phyloP scores from a whole-genome alignment of 2,797 vertebrate species.

The Ctenosaura bakeri region DNA sequence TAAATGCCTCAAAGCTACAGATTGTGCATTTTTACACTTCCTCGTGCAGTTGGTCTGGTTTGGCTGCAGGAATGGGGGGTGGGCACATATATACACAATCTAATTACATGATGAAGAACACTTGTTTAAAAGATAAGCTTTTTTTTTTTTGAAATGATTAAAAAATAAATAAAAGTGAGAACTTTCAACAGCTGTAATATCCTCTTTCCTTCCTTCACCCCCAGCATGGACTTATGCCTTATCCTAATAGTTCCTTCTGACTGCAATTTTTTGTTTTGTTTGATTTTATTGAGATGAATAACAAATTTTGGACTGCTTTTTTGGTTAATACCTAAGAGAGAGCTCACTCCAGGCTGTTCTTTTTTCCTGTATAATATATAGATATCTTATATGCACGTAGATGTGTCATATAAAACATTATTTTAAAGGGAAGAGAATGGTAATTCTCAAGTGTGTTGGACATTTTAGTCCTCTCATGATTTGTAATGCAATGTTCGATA shows the following conservation, averaged over 20 bases:
- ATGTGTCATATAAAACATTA: background rate
- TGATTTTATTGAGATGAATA: background rate
- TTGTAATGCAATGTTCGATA: conserved; percentile 67
- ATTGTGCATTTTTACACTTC: background rate
- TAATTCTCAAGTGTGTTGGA: conserved; percentile 42
- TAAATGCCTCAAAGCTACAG: background rate
- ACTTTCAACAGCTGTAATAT: conserved; percentile 13
- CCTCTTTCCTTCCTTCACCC: background rate
- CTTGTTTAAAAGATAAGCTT: conserved; percentile 37
- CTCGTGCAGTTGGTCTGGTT: background rate
- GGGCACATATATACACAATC: background rate
- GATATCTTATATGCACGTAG: conserved; percentile 31
- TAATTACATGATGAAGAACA: conserved; percentile 27
- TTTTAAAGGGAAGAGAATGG: conserved; percentile 46
- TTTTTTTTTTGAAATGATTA: conserved; percentile 43
- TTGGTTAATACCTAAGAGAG: conserved; percentile 14
- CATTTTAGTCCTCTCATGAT: conserved; percentile 61
- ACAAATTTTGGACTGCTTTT: conserved; percentile 12
- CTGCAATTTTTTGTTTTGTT: conserved; percentile 9
- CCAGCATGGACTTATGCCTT: conserved; percentile 25
- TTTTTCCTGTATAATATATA: background rate
- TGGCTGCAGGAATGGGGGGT: background rate
- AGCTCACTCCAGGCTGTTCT: background rate
- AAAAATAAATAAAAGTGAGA: background rate
- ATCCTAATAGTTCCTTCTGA: background rate